Evolutionary conservation across 2,888 invertebrate species (phyloP).

Genomic region (Apeira syringaria): DNA sequence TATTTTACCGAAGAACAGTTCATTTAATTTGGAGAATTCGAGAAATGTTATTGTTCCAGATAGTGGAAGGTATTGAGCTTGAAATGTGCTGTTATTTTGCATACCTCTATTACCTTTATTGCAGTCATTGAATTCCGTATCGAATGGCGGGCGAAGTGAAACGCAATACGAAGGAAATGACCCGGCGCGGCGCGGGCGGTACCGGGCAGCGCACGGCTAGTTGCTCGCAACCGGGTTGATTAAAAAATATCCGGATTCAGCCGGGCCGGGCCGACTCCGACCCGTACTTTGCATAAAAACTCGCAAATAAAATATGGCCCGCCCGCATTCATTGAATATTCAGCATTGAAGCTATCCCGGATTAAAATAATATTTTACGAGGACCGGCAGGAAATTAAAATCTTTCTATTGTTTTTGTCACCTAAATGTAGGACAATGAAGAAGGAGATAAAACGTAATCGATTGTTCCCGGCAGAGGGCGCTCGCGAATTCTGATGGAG

Average conservation of each 20-base stretch:
- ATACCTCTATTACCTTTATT: conserved; percentile 19
- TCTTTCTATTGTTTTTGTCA: conserved; percentile 67
- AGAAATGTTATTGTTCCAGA: too few species aligned
- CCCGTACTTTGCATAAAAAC: conserved; percentile 57
- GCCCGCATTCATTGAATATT: conserved; percentile 62
- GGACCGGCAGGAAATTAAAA: conserved; percentile 70
- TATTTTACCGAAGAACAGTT: too few species aligned
- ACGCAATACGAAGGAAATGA: conserved; percentile 33
- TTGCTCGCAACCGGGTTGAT: conserved; percentile 38
- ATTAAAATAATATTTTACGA: conserved; percentile 73
- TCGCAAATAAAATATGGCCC: conserved; percentile 61
- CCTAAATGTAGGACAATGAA: conserved; percentile 45
- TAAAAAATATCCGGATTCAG: conserved; percentile 45
- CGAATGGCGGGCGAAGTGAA: conserved; percentile 21
- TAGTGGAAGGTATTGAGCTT: conserved; percentile 20
- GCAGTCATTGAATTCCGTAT: conserved; percentile 18
- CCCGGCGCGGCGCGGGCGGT: not conserved
- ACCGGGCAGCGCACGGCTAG: conserved; percentile 19
- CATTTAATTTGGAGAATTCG: too few species aligned
- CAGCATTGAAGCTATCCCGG: conserved; percentile 56
- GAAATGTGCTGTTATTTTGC: conserved; percentile 18
- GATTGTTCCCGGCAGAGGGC: conserved; percentile 22
- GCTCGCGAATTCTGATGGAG: conserved; percentile 19
- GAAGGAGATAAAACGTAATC: conserved; percentile 36
- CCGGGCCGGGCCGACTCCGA: conserved; percentile 19